These are phyloP conservation scores for Pristionchus pacificus DNA, from an alignment of 1,140 invertebrate species.

Conservation along the genomic window DNA sequence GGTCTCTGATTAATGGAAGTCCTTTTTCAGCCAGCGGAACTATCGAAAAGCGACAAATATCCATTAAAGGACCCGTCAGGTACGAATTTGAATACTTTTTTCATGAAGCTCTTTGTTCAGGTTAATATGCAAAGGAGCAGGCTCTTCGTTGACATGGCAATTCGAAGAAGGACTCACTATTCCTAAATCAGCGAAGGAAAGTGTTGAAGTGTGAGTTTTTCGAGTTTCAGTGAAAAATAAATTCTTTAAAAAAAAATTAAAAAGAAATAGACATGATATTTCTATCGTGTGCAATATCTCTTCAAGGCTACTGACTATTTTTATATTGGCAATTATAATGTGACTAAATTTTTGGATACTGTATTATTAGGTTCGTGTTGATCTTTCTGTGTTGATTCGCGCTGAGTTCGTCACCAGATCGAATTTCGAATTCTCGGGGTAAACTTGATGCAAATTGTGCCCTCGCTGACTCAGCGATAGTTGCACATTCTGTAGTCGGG, in stretches of 20 bases:
- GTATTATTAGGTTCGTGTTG: too few relatives aligned
- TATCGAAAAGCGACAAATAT: background rate
- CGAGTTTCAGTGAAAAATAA: too few relatives aligned
- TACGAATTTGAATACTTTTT: too few relatives aligned
- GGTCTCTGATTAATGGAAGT: background rate
- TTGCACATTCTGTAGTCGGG: too few relatives aligned
- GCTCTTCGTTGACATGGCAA: background rate
- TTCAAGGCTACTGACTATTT: background rate
- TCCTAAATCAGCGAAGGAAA: background rate
- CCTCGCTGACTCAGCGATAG: too few relatives aligned
- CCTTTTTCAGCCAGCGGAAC: background rate
- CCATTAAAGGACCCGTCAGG: background rate
- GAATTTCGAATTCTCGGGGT: too few relatives aligned
- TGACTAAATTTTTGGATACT: too few relatives aligned
- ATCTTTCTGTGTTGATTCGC: too few relatives aligned
- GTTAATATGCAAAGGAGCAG: background rate
- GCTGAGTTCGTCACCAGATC: too few relatives aligned
- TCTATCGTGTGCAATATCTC: background rate
- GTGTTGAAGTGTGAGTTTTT: background rate
- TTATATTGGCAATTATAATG: too few relatives aligned
- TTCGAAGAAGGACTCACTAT: background rate
- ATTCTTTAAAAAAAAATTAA: too few relatives aligned
- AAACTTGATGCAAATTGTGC: too few relatives aligned
- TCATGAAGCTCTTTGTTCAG: background rate
- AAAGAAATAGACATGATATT: background rate